phyloP scores from a whole-genome alignment of 2,113 vertebrate species.

The Amazona vittata region DNA sequence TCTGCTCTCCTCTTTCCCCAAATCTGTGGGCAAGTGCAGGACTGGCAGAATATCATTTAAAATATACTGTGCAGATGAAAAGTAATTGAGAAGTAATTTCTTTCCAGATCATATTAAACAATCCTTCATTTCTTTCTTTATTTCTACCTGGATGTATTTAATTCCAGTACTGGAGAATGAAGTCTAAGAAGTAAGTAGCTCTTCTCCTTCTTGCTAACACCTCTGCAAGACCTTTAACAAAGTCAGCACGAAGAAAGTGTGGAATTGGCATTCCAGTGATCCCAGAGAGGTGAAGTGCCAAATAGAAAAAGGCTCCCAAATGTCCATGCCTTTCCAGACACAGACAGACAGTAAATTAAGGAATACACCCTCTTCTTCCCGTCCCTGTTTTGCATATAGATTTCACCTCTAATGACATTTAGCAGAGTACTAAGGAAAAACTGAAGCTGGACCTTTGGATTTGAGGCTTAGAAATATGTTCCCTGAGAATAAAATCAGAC shows the following conservation, averaged over 20 bases:
- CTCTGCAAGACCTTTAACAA: background rate
- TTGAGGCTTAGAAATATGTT: background rate
- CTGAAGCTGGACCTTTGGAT: background rate
- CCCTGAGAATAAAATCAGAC: background rate
- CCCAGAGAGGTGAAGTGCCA: background rate
- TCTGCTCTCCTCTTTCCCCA: background rate
- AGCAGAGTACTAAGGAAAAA: background rate
- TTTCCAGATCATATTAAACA: background rate
- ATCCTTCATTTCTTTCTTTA: background rate
- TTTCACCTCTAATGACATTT: background rate
- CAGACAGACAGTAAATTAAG: background rate
- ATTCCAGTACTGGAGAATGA: background rate
- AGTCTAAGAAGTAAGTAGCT: background rate
- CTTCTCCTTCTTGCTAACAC: background rate
- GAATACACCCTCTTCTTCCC: background rate
- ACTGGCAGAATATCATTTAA: background rate
- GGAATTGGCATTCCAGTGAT: background rate
- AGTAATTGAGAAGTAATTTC: background rate
- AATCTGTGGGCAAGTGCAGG: background rate
- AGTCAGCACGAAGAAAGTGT: background rate
- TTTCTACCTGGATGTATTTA: background rate
- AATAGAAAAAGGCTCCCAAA: background rate
- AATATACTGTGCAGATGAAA: background rate
- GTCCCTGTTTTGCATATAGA: background rate
- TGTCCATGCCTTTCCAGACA: background rate